These are phyloP conservation scores for Andrena haemorrhoa DNA, from an alignment of 2,888 invertebrate species.

Conservation along the genomic window DNA sequence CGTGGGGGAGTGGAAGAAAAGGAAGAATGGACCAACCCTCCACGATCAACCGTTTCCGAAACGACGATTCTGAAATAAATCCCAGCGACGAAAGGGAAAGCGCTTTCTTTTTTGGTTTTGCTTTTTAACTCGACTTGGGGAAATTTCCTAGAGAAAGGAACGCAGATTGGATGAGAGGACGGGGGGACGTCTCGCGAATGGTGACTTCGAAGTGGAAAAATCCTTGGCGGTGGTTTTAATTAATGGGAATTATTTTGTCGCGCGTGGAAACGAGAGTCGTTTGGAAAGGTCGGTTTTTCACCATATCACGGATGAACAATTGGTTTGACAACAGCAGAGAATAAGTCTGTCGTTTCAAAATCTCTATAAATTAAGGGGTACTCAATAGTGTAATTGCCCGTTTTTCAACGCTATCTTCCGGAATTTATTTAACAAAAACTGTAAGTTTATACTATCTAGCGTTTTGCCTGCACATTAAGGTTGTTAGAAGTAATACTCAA, in stretches of 20 bases:
- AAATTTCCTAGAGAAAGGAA: neutral
- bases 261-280: neutral
- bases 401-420: too few species aligned
- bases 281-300: neutral
- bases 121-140: neutral
- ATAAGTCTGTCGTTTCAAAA: too few species aligned
- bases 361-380: too few species aligned
- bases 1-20: too few species aligned
- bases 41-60: slow-evolving; percentile 41
- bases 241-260: slow-evolving; percentile 49
- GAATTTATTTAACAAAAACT: too few species aligned
- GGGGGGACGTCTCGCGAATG: neutral
- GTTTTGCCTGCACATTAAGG: too few species aligned
- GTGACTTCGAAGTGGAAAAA: neutral
- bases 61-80: slow-evolving; percentile 1
- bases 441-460: too few species aligned
- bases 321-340: too few species aligned
- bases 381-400: too few species aligned
- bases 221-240: slow-evolving; percentile 27
- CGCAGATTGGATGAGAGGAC: neutral
- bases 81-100: slow-evolving; percentile 3
- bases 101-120: neutral
- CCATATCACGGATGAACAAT: too few species aligned
- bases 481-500: too few species aligned
- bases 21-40: neutral